phyloP scores from a whole-genome alignment of 2,113 vertebrate genomes.

The Vimba vimba region DNA sequence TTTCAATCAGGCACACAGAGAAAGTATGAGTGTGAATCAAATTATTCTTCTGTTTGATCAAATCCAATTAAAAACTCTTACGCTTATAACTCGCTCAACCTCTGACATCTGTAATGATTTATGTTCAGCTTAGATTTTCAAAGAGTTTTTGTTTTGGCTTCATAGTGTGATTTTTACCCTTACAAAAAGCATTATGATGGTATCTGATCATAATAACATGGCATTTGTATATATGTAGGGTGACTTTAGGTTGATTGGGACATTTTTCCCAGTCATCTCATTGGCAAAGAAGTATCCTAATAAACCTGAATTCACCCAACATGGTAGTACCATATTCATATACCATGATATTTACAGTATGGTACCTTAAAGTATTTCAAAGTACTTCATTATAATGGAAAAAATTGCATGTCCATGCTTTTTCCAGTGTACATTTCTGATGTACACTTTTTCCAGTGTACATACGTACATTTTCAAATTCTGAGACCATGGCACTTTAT shows the following conservation, averaged over 20 bases:
- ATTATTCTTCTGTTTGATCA: slow-evolving; percentile 10
- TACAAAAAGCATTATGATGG: background rate
- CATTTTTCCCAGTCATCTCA: too few relatives aligned
- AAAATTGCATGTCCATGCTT: background rate
- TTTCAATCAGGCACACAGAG: slow-evolving; percentile 13
- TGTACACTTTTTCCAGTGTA: too few relatives aligned
- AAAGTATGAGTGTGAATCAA: background rate
- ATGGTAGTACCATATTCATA: background rate
- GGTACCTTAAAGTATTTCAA: background rate
- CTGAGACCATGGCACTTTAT: background rate
- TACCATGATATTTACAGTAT: background rate
- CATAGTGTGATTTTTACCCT: background rate
- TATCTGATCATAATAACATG: background rate
- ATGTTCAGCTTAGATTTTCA: slow-evolving; percentile 23
- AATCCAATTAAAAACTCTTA: slow-evolving; percentile 41
- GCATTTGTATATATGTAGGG: background rate
- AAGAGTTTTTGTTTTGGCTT: slow-evolving; percentile 5
- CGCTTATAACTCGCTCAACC: slow-evolving; percentile 2
- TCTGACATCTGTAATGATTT: slow-evolving; percentile 12
- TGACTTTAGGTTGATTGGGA: too few relatives aligned
- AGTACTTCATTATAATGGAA: background rate
- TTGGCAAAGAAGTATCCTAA: too few relatives aligned
- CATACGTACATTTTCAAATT: background rate
- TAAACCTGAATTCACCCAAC: too few relatives aligned
- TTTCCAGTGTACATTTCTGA: too few relatives aligned